Base-by-base conservation (phyloP, 2,888 invertebrate genomes). In the Andrena praecox region DNA sequence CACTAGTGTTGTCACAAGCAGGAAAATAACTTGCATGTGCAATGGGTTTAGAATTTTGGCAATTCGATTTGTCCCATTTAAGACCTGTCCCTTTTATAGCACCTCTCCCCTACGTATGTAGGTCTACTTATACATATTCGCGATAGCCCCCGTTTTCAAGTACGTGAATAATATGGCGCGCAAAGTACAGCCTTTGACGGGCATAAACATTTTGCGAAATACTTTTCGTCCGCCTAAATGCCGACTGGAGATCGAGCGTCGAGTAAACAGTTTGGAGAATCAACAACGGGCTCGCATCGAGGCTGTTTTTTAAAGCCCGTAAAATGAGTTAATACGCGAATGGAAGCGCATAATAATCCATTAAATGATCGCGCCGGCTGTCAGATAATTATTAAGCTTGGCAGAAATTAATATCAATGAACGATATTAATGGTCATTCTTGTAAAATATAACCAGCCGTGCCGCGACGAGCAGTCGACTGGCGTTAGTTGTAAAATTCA, bases 341-440 rank as follows among this genome's bases (percentile, higher is more conserved):
- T 76, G 70, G 78, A 82, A 77, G 85, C 66, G 75, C 85, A 79
- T 84, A 84, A 82, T 82, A 85, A 81, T 78, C 81, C 81, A 87
- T 86, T 87, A 85, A 86, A 87, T 71, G 84, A 87, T 87, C 87
- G 81, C 73, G 64, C 75, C 71, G 72, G 70, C 85, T 81, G 79
- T 76, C 72, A 64, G 87, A 86, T 86, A 87, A 87, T 86, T 87
- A 85, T 80, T 77, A 74, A 72, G 87, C 75, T 77, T 77, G 80
- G 82, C 82, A 77, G 79, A 82, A 83, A 82, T 83, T 83, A 82
- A 87, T 82, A 85, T 86, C 87, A 87, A 85, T 79, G 87, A 86
- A 87, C 85, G 85, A 80, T 82, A 80, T 82, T 82, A 80, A 82
- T 71, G 82, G 75, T 75, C 81, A 48, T 67, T 74, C 82, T 82